Base-by-base conservation (phyloP, 2,888 invertebrate species). In the Melikaiella ostensackeni region DNA sequence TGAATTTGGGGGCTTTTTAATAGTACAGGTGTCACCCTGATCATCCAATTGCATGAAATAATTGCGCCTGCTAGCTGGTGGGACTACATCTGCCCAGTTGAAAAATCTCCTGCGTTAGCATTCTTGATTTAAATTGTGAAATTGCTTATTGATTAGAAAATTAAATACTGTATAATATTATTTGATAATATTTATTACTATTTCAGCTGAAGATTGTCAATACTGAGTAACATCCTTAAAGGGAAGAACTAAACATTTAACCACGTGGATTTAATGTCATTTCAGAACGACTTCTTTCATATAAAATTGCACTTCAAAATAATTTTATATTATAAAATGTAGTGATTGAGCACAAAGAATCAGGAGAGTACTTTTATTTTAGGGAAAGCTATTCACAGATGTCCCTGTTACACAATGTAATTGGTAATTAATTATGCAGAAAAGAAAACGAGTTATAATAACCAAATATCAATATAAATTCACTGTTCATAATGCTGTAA, bases 171-270 rank as follows among this genome's bases (percentile, higher is more conserved):
- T 33, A 70, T 50, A 70, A 70, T 50, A n/a, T 46, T 70, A 42
- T 66, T 46, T 24, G 16, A 66, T 46, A 46, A 66, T 7, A 11
- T 63, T 63, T 63, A 63, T 33, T 3, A 63, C 8, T 35, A 35
- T 35, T 63, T 21, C 63, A 63, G 66, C 66, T 46, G 24, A 66
- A 70, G 50, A 70, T 70, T 70, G 70, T 70, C 70, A 70, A 50
- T 30, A 70, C 27, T 70, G 30, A 50, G n/a, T 55, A 30, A 46
- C 30, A 70, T 70, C 46, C n/a, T 50, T n/a, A 55, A 27, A 70
- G 13, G n/a, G 5, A 50, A 50, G 4, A 70, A 55, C 46, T 50
- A 50, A 50, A 50, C 33, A 30, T 50, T 24, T 70, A 50, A 46
- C 46, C 6, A 50, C 21, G 16, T 27, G 59, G 13, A 59, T 27